phyloP scores from a whole-genome alignment of 2,113 vertebrate genomes.

The Casuarius casuarius region DNA sequence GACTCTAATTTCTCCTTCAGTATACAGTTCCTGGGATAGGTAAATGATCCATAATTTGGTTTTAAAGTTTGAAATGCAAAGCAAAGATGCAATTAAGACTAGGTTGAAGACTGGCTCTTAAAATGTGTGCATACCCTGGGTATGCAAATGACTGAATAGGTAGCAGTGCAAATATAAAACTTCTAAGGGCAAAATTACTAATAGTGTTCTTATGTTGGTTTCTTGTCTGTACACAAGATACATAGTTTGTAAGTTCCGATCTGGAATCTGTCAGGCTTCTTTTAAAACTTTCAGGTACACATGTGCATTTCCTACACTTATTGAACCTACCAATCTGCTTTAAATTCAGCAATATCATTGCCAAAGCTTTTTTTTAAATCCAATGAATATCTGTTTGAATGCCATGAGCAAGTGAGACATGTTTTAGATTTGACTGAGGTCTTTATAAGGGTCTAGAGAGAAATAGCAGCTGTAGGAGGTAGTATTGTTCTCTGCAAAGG shows the following conservation, averaged over 20 bases:
- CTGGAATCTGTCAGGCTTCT: background rate
- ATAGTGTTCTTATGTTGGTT: background rate
- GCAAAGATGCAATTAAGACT: background rate
- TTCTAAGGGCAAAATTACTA: background rate
- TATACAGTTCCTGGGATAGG: background rate
- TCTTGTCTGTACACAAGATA: background rate
- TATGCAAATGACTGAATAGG: background rate
- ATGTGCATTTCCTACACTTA: background rate
- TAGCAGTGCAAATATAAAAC: background rate
- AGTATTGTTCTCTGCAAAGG: background rate
- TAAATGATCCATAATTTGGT: background rate
- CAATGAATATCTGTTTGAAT: background rate
- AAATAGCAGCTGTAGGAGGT: background rate
- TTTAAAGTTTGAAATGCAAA: conserved; percentile 19
- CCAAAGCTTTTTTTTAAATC: background rate
- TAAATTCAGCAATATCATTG: background rate
- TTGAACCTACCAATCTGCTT: background rate
- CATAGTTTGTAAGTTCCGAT: background rate
- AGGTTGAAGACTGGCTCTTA: background rate
- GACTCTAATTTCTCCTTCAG: background rate
- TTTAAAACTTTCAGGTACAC: background rate
- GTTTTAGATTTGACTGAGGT: background rate
- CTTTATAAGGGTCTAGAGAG: background rate
- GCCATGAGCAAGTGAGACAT: background rate
- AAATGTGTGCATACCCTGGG: background rate